A percentile compares a stretch with the other conserved stretches of the same genome.
Evolutionary conservation across 2,113 vertebrate species (phyloP).

Genomic region (Regulus satrapa): DNA sequence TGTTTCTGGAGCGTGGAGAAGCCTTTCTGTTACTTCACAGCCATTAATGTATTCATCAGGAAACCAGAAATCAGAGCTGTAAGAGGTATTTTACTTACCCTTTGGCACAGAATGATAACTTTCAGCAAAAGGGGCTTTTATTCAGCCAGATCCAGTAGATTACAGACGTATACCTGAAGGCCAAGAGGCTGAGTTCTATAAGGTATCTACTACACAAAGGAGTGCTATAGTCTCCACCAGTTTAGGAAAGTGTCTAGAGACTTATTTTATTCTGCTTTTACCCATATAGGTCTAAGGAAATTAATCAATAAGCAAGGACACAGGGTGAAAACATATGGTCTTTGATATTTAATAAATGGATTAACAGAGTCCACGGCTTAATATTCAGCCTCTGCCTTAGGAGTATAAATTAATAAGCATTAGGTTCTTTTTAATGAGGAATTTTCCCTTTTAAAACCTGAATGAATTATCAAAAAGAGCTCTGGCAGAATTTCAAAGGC

Average conservation of each 20-base stretch:
- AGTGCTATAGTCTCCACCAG: background rate
- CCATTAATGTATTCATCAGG: background rate
- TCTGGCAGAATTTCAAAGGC: slow-evolving; percentile 78
- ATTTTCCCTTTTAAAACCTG: slow-evolving; percentile 77
- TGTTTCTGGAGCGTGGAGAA: background rate
- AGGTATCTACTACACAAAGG: background rate
- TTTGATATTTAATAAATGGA: slow-evolving; percentile 80
- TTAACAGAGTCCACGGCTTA: slow-evolving; percentile 66
- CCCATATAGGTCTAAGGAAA: slow-evolving; percentile 38
- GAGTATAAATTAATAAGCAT: slow-evolving; percentile 78
- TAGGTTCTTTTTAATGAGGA: slow-evolving; percentile 74
- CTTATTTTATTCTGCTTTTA: slow-evolving; percentile 7
- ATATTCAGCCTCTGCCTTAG: slow-evolving; percentile 68
- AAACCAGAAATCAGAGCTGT: background rate
- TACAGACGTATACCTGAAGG: background rate
- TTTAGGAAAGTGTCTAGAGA: background rate
- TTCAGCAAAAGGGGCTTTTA: background rate
- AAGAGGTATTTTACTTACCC: background rate
- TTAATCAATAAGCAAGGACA: slow-evolving; percentile 72
- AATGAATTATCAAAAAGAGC: slow-evolving; percentile 77
- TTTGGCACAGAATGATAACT: background rate
- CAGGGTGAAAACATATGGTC: slow-evolving; percentile 66
- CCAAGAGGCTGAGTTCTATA: background rate
- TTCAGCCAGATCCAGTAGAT: background rate
- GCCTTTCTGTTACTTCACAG: background rate